phyloP scores from a whole-genome alignment of 2,113 vertebrate species.

The Arenaria interpres region DNA sequence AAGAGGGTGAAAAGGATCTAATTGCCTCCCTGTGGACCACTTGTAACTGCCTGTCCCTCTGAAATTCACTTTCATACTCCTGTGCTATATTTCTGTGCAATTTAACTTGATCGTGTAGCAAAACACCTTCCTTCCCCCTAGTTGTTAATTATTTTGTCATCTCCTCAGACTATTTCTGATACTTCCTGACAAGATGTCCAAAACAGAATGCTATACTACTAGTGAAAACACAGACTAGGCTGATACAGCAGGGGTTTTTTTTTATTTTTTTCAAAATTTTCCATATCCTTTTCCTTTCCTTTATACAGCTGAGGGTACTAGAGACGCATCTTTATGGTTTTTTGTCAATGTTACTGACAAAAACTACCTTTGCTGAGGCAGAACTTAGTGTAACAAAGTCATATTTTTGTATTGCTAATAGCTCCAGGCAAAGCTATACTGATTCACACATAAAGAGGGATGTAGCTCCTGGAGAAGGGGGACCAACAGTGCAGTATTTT shows the following conservation, averaged over 20 bases:
- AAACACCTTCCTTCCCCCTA: background rate
- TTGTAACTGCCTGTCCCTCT: background rate
- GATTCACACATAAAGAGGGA: background rate
- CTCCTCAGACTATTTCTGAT: background rate
- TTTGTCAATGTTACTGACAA: background rate
- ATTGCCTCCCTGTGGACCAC: constrained; percentile 14
- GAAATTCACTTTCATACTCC: background rate
- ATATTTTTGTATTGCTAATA: background rate
- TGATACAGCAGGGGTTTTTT: background rate
- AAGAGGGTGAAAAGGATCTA: constrained; percentile 17
- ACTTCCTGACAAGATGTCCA: background rate
- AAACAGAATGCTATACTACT: background rate
- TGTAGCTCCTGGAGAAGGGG: background rate
- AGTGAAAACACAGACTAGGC: background rate
- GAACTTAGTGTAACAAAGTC: background rate
- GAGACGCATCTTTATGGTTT: background rate
- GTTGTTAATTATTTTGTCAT: background rate
- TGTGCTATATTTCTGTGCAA: background rate
- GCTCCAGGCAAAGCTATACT: background rate
- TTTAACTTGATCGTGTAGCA: background rate
- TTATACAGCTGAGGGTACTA: background rate
- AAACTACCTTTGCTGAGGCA: background rate
- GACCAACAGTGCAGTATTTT: background rate
- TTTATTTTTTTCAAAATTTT: background rate
- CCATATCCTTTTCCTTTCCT: background rate